These are phyloP conservation scores for Rhagium mordax DNA, from an alignment of 2,888 invertebrate genomes.

Conservation along the genomic window DNA sequence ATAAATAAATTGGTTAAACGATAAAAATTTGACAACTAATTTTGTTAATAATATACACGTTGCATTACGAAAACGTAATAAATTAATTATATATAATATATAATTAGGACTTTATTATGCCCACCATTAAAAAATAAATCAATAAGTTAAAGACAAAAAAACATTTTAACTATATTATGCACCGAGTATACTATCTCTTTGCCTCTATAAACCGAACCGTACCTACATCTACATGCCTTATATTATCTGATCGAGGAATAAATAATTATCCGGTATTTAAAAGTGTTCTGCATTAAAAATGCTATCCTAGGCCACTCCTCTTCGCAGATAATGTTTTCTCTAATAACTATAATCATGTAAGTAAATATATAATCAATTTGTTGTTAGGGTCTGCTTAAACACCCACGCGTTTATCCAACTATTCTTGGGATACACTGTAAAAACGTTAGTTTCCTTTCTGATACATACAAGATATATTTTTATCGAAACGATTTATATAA, in stretches of 20 bases:
- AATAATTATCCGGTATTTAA: constrained; percentile 62
- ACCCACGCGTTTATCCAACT: constrained; percentile 58
- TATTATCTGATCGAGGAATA: constrained; percentile 57
- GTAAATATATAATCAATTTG: constrained; percentile 72
- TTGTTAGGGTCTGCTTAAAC: constrained; percentile 67
- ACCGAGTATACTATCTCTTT: constrained; percentile 3
- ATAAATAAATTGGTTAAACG: too few relatives aligned
- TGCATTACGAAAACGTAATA: background rate
- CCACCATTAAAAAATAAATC: constrained; percentile 19
- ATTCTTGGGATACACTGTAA: constrained; percentile 4
- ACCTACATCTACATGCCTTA: constrained; percentile 32
- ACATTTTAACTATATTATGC: background rate
- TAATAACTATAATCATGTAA: constrained; percentile 71
- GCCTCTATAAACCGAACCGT: constrained; percentile 11
- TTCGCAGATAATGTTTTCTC: constrained; percentile 70
- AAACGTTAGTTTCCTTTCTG: constrained; percentile 1
- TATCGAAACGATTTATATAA: too few relatives aligned
- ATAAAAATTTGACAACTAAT: background rate
- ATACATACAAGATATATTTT: background rate
- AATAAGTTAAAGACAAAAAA: background rate
- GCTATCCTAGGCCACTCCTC: constrained; percentile 66
- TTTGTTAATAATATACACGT: background rate
- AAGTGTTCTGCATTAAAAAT: constrained; percentile 65
- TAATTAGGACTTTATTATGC: constrained; percentile 1
- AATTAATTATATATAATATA: constrained; percentile 5